Evolutionary conservation across 1,140 invertebrate species (phyloP).

Genomic region (Drosophila arizonae): DNA sequence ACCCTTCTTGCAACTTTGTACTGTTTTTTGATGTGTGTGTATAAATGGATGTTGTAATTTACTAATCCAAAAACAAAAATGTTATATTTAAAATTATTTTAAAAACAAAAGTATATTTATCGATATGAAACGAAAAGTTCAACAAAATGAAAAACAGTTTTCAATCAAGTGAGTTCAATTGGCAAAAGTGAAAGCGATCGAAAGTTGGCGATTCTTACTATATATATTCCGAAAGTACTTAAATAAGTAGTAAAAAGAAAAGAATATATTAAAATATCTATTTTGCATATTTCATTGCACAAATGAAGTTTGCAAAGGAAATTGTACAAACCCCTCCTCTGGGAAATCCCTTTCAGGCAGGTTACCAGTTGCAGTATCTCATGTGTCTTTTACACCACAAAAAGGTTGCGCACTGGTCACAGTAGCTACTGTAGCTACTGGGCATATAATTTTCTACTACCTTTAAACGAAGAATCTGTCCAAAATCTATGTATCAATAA

Average conservation of each 20-base stretch:
- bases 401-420: constrained; percentile 79
- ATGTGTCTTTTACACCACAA: constrained; percentile 79
- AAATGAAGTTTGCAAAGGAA: constrained; percentile 35
- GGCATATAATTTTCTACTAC: constrained; percentile 80
- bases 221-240: constrained; percentile 15
- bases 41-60: constrained; percentile 81
- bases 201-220: constrained; percentile 9
- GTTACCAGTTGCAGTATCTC: constrained; percentile 38
- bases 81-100: constrained; percentile 26
- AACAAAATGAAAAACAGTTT: constrained; percentile 49
- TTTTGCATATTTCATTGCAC: constrained; percentile 39
- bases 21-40: constrained; percentile 65
- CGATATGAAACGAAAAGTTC: constrained; percentile 61
- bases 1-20: constrained; percentile 76
- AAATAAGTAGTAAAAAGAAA: not conserved
- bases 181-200: constrained; percentile 69
- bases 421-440: constrained; percentile 63
- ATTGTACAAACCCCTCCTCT: not conserved
- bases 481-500: constrained; percentile 70
- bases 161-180: constrained; percentile 82
- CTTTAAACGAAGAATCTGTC: constrained; percentile 83
- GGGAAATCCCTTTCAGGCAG: not conserved
- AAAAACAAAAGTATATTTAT: constrained; percentile 53
- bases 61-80: constrained; percentile 61
- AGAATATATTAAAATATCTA: not conserved